These are phyloP conservation scores for Triplophysa tibetana DNA, from an alignment of 2,113 vertebrate species.

Conservation along the genomic window DNA sequence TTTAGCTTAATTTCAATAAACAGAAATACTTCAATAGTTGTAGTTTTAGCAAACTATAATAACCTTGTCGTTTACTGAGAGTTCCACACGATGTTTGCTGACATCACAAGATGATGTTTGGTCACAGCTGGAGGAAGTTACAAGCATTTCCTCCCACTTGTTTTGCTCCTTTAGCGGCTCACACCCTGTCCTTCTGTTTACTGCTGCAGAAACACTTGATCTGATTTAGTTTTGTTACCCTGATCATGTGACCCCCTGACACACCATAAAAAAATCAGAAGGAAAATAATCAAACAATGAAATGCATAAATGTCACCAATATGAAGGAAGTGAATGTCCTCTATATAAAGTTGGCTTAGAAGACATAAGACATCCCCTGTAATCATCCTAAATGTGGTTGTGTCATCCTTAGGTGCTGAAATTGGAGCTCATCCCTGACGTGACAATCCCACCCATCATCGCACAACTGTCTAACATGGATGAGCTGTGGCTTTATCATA, in stretches of 20 bases:
- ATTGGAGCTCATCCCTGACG: slow-evolving; percentile 93
- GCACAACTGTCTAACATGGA: slow-evolving; percentile 90
- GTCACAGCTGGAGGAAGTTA: neutral
- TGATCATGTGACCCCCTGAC: too few relatives aligned
- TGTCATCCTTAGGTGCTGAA: slow-evolving; percentile 77
- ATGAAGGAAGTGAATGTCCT: neutral
- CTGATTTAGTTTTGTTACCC: too few relatives aligned
- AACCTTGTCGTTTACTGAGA: too few relatives aligned
- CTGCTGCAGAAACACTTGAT: too few relatives aligned
- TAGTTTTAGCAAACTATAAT: too few relatives aligned
- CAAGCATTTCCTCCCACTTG: neutral
- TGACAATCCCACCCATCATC: slow-evolving; percentile 96
- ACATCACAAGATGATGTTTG: neutral
- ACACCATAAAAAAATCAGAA: too few relatives aligned
- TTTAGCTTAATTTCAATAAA: too few relatives aligned
- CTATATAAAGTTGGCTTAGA: neutral
- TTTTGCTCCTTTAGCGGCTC: neutral
- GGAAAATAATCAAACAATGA: too few relatives aligned
- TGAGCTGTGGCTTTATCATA: slow-evolving; percentile 98
- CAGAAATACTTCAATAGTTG: neutral
- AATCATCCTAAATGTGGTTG: neutral
- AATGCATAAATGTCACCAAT: too few relatives aligned
- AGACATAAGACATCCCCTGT: neutral
- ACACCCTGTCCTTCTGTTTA: too few relatives aligned
- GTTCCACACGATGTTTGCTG: neutral